Percentiles rank a stretch among this genome's conserved stretches.
Conservation (phyloP, 2,797 vertebrate genomes). For the Miichthys miiuy region DNA sequence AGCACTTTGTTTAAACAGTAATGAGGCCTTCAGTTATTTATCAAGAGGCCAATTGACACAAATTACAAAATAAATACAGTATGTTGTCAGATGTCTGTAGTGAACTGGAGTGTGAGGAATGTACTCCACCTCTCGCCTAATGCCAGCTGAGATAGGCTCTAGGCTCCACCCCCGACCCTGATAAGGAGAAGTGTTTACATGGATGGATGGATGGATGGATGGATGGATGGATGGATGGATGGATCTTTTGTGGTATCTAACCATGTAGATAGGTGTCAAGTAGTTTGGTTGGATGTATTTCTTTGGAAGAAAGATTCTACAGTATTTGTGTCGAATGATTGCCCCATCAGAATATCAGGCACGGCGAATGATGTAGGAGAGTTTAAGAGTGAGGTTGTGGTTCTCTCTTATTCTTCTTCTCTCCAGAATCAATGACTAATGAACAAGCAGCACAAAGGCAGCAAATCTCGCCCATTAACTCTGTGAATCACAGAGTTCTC, state of each 20-base stretch:
- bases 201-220: too few species aligned
- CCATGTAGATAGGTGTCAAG: too few species aligned
- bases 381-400: neutral
- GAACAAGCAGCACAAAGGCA: slow-evolving; percentile 46
- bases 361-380: slow-evolving; percentile 19
- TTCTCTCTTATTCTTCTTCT: slow-evolving; percentile 13
- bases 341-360: slow-evolving; percentile 20
- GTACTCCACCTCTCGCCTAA: too few species aligned
- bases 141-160: too few species aligned
- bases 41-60: neutral
- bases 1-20: slow-evolving; percentile 4
- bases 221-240: too few species aligned
- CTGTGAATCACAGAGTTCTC: slow-evolving; percentile 54
- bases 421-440: slow-evolving; percentile 53
- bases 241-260: neutral
- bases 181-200: too few species aligned
- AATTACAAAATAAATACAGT: neutral
- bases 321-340: slow-evolving; percentile 28
- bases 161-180: too few species aligned
- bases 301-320: slow-evolving; percentile 5
- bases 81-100: too few species aligned
- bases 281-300: neutral
- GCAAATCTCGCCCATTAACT: slow-evolving; percentile 45
- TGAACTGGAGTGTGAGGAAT: too few species aligned
- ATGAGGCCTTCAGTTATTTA: neutral